Evolutionary conservation across 64 coral and sea anemone species (phyloP).

Genomic region (Cladopsammia gracilis): DNA sequence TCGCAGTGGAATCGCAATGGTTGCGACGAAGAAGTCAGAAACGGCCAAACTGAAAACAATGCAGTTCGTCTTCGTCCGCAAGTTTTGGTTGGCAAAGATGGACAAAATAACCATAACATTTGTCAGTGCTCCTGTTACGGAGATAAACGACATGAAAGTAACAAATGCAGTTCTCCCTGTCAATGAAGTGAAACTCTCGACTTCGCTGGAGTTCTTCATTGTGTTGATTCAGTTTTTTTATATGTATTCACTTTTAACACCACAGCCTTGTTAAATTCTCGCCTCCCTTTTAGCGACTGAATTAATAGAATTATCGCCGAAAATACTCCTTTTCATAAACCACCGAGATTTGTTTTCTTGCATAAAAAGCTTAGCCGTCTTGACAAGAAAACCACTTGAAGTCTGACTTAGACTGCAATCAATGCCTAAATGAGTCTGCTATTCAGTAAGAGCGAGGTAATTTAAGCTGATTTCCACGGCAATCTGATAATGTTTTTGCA

Average conservation of each 20-base stretch:
- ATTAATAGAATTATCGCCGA: too few species aligned
- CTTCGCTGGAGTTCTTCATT: background rate
- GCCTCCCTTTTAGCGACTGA: too few species aligned
- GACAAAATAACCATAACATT: constrained; percentile 55
- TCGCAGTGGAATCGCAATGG: constrained; percentile 71
- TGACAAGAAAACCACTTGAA: too few species aligned
- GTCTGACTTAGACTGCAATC: too few species aligned
- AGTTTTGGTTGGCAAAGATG: constrained; percentile 42
- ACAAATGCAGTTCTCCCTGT: background rate
- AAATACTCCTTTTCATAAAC: too few species aligned
- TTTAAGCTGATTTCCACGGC: too few species aligned
- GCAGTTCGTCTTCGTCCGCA: constrained; percentile 52
- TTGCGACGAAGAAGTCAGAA: constrained; percentile 61
- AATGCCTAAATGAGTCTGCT: too few species aligned
- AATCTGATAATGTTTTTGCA: too few species aligned
- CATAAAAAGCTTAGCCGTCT: too few species aligned
- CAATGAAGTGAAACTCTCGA: background rate
- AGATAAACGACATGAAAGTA: constrained; percentile 8
- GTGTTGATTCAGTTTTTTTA: background rate
- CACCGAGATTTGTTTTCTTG: too few species aligned
- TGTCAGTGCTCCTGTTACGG: constrained; percentile 29
- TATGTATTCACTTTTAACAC: background rate
- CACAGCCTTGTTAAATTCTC: background rate
- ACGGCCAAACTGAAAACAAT: constrained; percentile 65
- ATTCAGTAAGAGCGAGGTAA: too few species aligned